Evolutionary conservation across 1,140 invertebrate species (phyloP).

Genomic region (Idris sp.): DNA sequence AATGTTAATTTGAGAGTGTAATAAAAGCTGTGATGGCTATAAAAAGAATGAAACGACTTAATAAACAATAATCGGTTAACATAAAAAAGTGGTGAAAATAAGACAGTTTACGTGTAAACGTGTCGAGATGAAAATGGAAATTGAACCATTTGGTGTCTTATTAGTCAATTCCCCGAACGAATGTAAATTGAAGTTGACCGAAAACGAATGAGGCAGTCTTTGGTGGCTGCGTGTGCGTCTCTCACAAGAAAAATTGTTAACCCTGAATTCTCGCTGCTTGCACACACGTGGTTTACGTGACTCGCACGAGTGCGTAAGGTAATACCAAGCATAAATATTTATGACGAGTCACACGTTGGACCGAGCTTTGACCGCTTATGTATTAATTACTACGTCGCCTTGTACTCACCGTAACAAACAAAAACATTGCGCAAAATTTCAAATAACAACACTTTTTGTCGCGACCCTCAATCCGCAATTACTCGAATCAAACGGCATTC

Average conservation of each 20-base stretch:
- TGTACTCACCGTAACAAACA: conserved; percentile 22
- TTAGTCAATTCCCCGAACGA: conserved; percentile 50
- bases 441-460: neutral
- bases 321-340: conserved; percentile 72
- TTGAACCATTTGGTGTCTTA: conserved; percentile 52
- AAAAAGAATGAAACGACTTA: too few relatives aligned
- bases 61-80: too few relatives aligned
- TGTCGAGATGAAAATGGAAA: conserved; percentile 48
- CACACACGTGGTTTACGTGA: conserved; percentile 61
- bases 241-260: conserved; percentile 64
- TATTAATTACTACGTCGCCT: conserved; percentile 68
- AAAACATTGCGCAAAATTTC: neutral
- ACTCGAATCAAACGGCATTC: neutral
- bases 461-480: neutral
- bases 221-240: conserved; percentile 52
- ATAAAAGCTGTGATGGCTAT: too few relatives aligned
- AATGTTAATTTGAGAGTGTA: too few relatives aligned
- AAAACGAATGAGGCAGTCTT: conserved; percentile 40
- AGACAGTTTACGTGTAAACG: conserved; percentile 10
- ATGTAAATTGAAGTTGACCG: conserved; percentile 39
- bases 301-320: conserved; percentile 54
- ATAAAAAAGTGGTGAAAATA: too few relatives aligned
- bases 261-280: conserved; percentile 47
- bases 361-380: conserved; percentile 65
- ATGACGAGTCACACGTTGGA: conserved; percentile 55